phyloP scores from a whole-genome alignment of 2,797 vertebrate species.

The Lacerta bilineata region DNA sequence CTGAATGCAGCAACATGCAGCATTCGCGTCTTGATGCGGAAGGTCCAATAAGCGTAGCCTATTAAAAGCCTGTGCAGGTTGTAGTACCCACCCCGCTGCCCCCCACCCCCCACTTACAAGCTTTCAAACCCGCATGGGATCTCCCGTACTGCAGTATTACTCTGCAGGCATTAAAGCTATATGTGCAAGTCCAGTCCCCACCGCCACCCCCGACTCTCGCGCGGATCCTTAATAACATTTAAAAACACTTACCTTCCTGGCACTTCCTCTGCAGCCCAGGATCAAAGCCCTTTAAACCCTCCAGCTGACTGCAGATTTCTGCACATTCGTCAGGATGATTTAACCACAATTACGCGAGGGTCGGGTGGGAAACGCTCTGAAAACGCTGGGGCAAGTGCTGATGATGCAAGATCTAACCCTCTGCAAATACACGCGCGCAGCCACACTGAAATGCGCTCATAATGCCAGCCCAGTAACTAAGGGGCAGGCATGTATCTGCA shows the following conservation, averaged over 20 bases:
- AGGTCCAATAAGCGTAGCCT: neutral
- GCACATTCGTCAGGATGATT: slow-evolving; percentile 39
- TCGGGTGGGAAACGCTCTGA: neutral
- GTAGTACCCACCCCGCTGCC: neutral
- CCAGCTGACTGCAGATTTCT: slow-evolving; percentile 21
- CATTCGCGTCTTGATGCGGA: neutral
- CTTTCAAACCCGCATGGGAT: neutral
- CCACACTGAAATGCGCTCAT: slow-evolving; percentile 24
- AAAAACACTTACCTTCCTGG: slow-evolving; percentile 27
- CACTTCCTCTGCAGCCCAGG: slow-evolving; percentile 12
- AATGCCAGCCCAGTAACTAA: neutral
- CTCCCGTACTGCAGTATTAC: neutral
- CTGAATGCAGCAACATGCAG: neutral
- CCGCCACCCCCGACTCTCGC: neutral
- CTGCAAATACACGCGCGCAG: slow-evolving; percentile 26
- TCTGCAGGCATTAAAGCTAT: neutral
- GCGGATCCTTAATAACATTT: neutral
- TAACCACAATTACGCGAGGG: slow-evolving; percentile 7
- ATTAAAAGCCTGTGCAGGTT: neutral
- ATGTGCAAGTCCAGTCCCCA: neutral
- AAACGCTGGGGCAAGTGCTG: slow-evolving; percentile 22
- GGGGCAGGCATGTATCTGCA: slow-evolving; percentile 13
- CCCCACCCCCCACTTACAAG: neutral
- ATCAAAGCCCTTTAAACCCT: slow-evolving; percentile 3
- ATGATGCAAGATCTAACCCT: slow-evolving; percentile 27